Evolutionary conservation across 2,888 invertebrate species (phyloP), one percentile per base, ranked within the genome.

Genomic region (Penaeus monodon): DNA sequence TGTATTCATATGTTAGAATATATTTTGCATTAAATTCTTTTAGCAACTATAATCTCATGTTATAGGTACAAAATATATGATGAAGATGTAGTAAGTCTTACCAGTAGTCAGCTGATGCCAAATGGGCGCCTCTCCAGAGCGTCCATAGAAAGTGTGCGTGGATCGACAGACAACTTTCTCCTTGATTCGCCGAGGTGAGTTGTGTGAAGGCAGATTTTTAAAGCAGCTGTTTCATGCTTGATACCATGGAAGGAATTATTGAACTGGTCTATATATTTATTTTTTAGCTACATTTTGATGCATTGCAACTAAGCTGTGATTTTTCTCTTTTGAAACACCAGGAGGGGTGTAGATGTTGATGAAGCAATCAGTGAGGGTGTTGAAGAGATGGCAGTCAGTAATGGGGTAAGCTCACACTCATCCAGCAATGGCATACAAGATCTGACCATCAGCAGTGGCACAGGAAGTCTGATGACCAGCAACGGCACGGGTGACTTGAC

Each of bases 61-160:
- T 22, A 6, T 81, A 89, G 89, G 77, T 89, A 86, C 76, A 78
- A 85, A 38, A 84, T 89, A 49, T 89, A 86, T 63, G 89, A 89
- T 33, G 89, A 89, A 29, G 89, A 89, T 38, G 88, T 89, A 24
- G 79, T 85, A 12, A 89, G 88, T 66, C 70, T 86, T 33, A 76
- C 81, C 24, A 89, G 89, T 84, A 88, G 88, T 76, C 88, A 88
- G 44, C 64, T 88, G 68, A 81, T 88, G 81, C 88, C 84, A 14
- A 89, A 85, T 64, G 88, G 89, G 22, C 88, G 89, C n/a, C 76
- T 88, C 24, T 89, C 89, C 27, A 49, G 88, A 14, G 89, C 89
- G 8, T 89, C 89, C n/a, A 80, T 89, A 12, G 89, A 89, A 44
- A 88, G 88, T 70, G 81, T 89, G 57, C 63, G 89, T 14, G 89